Conservation (phyloP, 2,113 vertebrate species). For the Pitta sordida region DNA sequence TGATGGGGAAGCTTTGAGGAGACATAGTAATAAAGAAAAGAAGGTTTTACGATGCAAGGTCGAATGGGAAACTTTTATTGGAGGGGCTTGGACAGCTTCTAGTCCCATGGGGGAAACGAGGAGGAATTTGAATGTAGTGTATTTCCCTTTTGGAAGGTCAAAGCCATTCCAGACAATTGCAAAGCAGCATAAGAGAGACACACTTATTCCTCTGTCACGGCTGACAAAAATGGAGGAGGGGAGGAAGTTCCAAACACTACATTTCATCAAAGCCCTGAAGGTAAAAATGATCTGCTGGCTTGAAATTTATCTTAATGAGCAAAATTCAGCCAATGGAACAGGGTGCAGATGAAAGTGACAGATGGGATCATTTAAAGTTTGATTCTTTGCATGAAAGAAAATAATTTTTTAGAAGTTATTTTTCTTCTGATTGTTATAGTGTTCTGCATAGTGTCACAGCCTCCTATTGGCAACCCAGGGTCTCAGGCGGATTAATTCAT, state of each 20-base stretch:
- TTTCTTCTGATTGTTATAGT: conserved; percentile 56
- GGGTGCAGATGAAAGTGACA: conserved; percentile 69
- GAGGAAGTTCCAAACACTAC: neutral
- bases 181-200: neutral
- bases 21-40: conserved; percentile 2
- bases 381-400: conserved; percentile 64
- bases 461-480: neutral
- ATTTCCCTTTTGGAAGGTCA: conserved; percentile 34
- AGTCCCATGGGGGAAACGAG: neutral
- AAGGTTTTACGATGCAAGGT: neutral
- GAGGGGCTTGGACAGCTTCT: neutral
- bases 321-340: conserved; percentile 70
- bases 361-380: conserved; percentile 72
- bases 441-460: conserved; percentile 19
- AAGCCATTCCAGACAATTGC: conserved; percentile 10
- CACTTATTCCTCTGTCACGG: neutral
- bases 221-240: neutral
- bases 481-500: neutral
- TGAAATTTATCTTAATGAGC: conserved; percentile 74
- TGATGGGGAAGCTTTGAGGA: neutral
- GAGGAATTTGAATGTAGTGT: neutral
- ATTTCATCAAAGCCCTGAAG: conserved; percentile 63
- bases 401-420: conserved; percentile 60
- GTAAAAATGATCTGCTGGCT: conserved; percentile 66
- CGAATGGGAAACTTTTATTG: neutral